phyloP scores from a whole-genome alignment of 2,888 invertebrate genomes.

The Endotricha flammealis region DNA sequence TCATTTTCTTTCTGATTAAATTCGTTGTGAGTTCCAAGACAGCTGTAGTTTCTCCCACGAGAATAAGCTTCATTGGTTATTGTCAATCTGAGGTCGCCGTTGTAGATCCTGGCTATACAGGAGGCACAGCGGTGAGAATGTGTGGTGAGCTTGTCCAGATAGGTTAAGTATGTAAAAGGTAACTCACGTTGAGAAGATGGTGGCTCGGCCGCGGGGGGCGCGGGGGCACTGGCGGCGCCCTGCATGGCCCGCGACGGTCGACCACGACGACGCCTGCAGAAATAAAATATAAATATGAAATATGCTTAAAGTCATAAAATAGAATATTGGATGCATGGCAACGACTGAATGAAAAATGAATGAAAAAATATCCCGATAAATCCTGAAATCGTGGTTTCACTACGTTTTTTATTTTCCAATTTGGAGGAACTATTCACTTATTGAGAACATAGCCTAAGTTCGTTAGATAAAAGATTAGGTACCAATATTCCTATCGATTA shows the following conservation, averaged over 20 bases:
- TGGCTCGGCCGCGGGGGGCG: constrained; percentile 67
- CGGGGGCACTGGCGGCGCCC: constrained; percentile 64
- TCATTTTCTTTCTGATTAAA: too few relatives aligned
- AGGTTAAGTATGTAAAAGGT: background rate
- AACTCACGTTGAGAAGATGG: constrained; percentile 63
- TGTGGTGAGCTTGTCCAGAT: background rate
- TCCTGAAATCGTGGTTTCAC: background rate
- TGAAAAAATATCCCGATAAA: background rate
- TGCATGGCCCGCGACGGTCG: constrained; percentile 70
- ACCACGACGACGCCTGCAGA: constrained; percentile 55
- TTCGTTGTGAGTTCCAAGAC: too few relatives aligned
- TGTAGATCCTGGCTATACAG: too few relatives aligned
- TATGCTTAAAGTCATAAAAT: constrained; percentile 3
- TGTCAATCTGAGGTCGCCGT: too few relatives aligned
- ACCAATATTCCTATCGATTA: too few relatives aligned
- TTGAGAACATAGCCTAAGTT: too few relatives aligned
- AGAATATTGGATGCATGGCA: background rate
- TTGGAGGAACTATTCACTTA: too few relatives aligned
- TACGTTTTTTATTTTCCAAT: too few relatives aligned
- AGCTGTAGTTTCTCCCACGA: too few relatives aligned
- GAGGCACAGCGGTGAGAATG: too few relatives aligned
- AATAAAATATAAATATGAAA: constrained; percentile 8
- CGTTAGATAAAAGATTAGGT: too few relatives aligned
- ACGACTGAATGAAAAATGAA: background rate
- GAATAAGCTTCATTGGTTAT: too few relatives aligned